phyloP scores from a whole-genome alignment of 2,113 vertebrate genomes.

The Alouatta palliata region DNA sequence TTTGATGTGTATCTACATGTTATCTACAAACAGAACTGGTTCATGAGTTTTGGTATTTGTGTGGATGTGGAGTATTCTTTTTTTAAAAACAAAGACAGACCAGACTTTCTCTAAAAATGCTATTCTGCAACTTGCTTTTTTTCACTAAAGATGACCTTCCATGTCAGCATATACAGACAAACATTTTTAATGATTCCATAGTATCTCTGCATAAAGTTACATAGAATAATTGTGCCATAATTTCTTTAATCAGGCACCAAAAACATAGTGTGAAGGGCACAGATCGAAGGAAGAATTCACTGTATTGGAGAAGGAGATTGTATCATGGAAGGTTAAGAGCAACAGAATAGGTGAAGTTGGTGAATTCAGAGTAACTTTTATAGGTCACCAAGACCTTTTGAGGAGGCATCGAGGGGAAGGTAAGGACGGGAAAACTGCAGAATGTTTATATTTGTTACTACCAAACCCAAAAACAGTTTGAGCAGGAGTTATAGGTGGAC shows the following conservation, averaged over 20 bases:
- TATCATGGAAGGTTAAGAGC: background rate
- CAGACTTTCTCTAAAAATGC: background rate
- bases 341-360: background rate
- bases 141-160: background rate
- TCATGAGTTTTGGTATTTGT: background rate
- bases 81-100: background rate
- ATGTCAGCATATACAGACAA: background rate
- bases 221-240: background rate
- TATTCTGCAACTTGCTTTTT: background rate
- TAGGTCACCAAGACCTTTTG: background rate
- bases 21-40: background rate
- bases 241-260: background rate
- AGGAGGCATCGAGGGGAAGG: background rate
- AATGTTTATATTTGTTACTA: background rate
- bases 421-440: background rate
- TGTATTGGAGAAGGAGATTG: background rate
- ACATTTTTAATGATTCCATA: background rate
- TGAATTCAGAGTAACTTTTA: background rate
- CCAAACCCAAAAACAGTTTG: background rate
- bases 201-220: background rate
- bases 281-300: background rate
- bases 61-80: background rate
- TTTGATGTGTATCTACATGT: background rate
- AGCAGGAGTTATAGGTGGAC: background rate
- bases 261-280: background rate